phyloP scores from a whole-genome alignment of 2,113 vertebrate species.

The Psettodes erumei region DNA sequence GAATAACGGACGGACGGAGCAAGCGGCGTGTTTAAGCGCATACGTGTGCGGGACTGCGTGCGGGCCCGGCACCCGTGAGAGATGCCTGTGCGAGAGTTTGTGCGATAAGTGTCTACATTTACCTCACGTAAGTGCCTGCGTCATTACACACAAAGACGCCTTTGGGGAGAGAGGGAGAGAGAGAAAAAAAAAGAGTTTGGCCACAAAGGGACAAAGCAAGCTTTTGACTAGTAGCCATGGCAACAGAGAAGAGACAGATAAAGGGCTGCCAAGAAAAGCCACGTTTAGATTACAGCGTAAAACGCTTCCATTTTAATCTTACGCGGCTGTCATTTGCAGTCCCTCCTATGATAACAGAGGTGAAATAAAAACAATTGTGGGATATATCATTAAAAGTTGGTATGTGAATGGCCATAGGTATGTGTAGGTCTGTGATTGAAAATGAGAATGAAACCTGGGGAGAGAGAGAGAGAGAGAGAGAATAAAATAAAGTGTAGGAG shows the following conservation, averaged over 20 bases:
- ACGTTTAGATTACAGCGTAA: conserved; percentile 57
- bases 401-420: conserved; percentile 41
- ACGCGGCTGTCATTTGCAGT: conserved; percentile 31
- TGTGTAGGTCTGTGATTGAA: background rate
- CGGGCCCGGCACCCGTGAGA: background rate
- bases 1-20: conserved; percentile 12
- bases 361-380: conserved; percentile 28
- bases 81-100: conserved; percentile 5
- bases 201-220: conserved; percentile 74
- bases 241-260: conserved; percentile 74
- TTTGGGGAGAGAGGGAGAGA: background rate
- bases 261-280: conserved; percentile 68
- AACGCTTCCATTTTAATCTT: conserved; percentile 58
- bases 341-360: conserved; percentile 21
- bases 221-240: conserved; percentile 77
- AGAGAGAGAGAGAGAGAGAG: background rate
- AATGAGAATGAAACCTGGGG: conserved; percentile 5
- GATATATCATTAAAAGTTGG: conserved; percentile 43
- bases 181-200: conserved; percentile 51
- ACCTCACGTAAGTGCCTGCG: conserved; percentile 50
- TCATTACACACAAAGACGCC: conserved; percentile 61
- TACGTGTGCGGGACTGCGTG: background rate
- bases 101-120: conserved; percentile 54
- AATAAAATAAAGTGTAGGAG: conserved; percentile 6
- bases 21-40: conserved; percentile 25